phyloP scores from a whole-genome alignment of 2,888 invertebrate genomes.

The Subacronicta megacephala region DNA sequence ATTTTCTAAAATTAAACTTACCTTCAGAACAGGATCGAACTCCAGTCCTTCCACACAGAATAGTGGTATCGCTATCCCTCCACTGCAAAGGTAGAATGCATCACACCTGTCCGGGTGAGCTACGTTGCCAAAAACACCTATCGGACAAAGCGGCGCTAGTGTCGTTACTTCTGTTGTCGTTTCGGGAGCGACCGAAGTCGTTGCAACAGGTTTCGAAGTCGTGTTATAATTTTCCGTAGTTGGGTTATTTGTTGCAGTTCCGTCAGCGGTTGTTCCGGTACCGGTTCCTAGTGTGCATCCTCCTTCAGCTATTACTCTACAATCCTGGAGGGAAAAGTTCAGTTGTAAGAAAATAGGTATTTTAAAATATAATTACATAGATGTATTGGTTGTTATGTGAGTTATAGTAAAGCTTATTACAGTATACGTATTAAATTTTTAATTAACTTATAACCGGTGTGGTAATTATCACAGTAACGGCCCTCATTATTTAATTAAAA shows the following conservation, averaged over 20 bases:
- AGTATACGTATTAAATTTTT: too few relatives aligned
- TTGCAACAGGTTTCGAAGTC: not conserved
- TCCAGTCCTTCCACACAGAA: slow-evolving; percentile 25
- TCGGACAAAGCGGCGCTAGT: slow-evolving; percentile 10
- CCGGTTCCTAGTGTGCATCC: slow-evolving; percentile 17
- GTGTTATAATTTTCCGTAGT: not conserved
- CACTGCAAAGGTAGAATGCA: slow-evolving; percentile 34
- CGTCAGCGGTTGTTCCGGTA: not conserved
- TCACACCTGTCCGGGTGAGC: slow-evolving; percentile 37
- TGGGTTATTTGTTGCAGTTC: not conserved
- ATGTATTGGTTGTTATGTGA: too few relatives aligned
- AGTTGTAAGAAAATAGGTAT: too few relatives aligned
- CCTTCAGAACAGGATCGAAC: slow-evolving; percentile 13
- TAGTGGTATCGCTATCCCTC: slow-evolving; percentile 4
- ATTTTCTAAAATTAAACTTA: too few relatives aligned
- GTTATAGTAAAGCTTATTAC: too few relatives aligned
- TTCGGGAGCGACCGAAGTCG: not conserved
- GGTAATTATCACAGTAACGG: too few relatives aligned
- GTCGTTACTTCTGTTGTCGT: not conserved
- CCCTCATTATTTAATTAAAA: too few relatives aligned
- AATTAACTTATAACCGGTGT: too few relatives aligned
- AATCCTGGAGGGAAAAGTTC: slow-evolving; percentile 7
- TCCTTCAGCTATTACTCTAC: slow-evolving; percentile 12
- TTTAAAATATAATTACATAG: too few relatives aligned
- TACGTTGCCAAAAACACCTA: slow-evolving; percentile 17